phyloP scores from a whole-genome alignment of 2,113 vertebrate species.

The Myotis brandtii region DNA sequence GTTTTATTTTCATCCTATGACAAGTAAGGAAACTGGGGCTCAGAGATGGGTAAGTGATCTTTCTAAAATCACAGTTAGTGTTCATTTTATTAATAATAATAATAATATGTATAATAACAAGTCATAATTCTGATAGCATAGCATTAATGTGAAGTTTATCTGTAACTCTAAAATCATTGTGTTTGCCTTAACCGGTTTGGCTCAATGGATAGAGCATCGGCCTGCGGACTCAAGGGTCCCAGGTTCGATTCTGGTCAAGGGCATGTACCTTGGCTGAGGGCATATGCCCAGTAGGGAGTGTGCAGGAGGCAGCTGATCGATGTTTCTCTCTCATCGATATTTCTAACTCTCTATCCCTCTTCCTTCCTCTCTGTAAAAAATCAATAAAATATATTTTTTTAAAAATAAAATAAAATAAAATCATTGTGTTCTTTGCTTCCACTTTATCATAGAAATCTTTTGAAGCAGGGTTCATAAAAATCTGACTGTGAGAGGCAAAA shows the following conservation, averaged over 20 bases:
- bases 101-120: neutral
- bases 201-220: no score
- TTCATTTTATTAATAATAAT: neutral
- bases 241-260: no score
- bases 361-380: no score
- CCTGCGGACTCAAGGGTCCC: no score
- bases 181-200: neutral
- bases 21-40: neutral
- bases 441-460: slow-evolving; percentile 39
- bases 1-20: neutral
- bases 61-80: neutral
- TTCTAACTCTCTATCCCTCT: no score
- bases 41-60: neutral
- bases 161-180: neutral
- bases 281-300: no score
- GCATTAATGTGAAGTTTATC: neutral
- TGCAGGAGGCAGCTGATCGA: no score
- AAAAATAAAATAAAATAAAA: no score
- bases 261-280: no score
- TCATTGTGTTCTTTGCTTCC: neutral
- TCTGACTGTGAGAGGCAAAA: slow-evolving; percentile 16
- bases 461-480: slow-evolving; percentile 45
- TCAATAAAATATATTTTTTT: no score
- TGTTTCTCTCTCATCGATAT: no score
- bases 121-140: slow-evolving; percentile 7